These are phyloP conservation scores for Camelus bactrianus DNA, from an alignment of 2,113 vertebrate species.

Conservation along the genomic window DNA sequence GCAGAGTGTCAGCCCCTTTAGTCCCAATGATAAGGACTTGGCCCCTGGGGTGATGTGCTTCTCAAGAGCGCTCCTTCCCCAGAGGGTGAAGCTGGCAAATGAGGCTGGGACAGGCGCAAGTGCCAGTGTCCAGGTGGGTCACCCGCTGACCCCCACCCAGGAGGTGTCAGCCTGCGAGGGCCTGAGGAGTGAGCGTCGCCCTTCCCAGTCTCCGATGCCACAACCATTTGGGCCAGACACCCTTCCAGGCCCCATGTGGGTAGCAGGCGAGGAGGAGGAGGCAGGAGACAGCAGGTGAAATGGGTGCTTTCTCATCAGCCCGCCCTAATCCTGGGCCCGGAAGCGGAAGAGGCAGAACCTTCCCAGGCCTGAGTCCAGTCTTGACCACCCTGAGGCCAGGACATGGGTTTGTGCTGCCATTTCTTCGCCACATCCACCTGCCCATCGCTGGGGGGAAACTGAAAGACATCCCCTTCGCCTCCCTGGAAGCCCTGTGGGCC, in stretches of 20 bases:
- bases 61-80: not conserved
- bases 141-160: rapidly evolving
- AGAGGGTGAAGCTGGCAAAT: not conserved
- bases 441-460: not conserved
- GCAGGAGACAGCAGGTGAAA: not conserved
- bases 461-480: not conserved
- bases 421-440: not conserved
- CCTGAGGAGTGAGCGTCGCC: not conserved
- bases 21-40: not conserved
- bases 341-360: not conserved
- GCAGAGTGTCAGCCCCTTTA: not conserved
- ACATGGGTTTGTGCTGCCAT: not conserved
- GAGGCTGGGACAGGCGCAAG: not conserved
- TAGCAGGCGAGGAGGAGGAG: not conserved
- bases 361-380: not conserved
- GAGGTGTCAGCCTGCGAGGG: not conserved
- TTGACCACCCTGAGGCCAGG: not conserved
- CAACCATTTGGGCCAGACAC: not conserved
- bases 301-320: not conserved
- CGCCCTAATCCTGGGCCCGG: not conserved
- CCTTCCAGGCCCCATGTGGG: rapidly evolving
- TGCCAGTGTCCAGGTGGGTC: rapidly evolving
- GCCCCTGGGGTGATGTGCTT: rapidly evolving
- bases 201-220: not conserved
- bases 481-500: not conserved